Evolutionary conservation across 2,797 vertebrate genomes (phyloP).

Genomic region (Phoebastria nigripes): DNA sequence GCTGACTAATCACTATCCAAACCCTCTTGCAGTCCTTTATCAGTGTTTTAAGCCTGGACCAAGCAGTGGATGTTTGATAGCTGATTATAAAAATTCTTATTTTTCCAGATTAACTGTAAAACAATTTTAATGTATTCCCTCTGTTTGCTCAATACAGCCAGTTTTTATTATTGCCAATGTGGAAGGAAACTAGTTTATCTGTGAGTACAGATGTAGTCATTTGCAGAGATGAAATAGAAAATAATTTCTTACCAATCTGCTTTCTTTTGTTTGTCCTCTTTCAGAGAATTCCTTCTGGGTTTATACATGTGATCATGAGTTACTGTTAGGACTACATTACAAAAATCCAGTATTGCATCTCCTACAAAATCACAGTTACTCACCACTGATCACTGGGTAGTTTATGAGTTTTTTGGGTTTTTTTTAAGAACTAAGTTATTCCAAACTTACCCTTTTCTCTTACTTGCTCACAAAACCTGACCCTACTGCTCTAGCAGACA

Average conservation of each 20-base stretch:
- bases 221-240: neutral
- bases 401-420: neutral
- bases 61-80: neutral
- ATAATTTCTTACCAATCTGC: neutral
- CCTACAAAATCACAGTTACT: neutral
- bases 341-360: neutral
- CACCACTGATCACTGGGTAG: neutral
- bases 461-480: neutral
- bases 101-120: constrained; percentile 26
- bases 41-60: neutral
- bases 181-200: constrained; percentile 20
- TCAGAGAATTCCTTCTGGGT: neutral
- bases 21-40: neutral
- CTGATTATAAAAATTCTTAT: constrained; percentile 13
- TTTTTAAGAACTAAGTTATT: neutral
- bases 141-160: neutral
- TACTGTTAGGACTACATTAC: neutral
- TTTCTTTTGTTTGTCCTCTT: neutral
- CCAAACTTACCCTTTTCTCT: neutral
- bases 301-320: neutral
- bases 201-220: neutral
- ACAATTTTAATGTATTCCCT: constrained; percentile 23
- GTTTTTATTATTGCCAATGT: neutral
- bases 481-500: neutral
- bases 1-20: neutral